Evolutionary conservation across 2,888 invertebrate genomes (phyloP).

Genomic region (Philhelius pedissequus): DNA sequence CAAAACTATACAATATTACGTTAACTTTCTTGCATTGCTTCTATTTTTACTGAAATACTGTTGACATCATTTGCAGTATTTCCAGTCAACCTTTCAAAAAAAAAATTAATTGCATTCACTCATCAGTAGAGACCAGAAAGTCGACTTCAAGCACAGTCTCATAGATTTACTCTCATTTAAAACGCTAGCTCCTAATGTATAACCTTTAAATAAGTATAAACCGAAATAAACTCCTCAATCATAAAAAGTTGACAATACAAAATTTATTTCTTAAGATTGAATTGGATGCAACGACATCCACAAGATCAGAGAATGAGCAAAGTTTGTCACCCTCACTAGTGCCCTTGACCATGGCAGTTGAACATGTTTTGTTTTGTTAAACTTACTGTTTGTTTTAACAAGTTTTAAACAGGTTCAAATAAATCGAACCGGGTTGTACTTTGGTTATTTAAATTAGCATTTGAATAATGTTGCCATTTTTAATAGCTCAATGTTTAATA

Average conservation of each 20-base stretch:
- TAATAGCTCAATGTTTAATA: neutral
- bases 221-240: neutral
- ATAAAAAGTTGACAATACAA: neutral
- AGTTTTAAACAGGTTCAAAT: neutral
- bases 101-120: too few species aligned
- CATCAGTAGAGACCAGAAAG: too few species aligned
- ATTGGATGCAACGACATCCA: neutral
- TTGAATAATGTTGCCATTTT: slow-evolving; percentile 4
- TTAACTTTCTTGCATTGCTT: too few species aligned
- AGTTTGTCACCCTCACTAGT: neutral
- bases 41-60: too few species aligned
- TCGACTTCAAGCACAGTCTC: too few species aligned
- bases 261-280: neutral
- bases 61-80: too few species aligned
- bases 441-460: neutral
- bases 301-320: neutral
- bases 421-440: neutral
- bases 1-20: too few species aligned
- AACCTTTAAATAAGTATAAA: too few species aligned
- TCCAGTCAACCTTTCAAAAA: too few species aligned
- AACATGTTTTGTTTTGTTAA: neutral
- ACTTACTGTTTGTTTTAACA: neutral
- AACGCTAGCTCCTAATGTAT: too few species aligned
- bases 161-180: too few species aligned
- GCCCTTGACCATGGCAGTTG: slow-evolving; percentile 3